These are phyloP conservation scores for Petrocephalus microphthalmus DNA, from an alignment of 2,113 vertebrate genomes.

Conservation along the genomic window DNA sequence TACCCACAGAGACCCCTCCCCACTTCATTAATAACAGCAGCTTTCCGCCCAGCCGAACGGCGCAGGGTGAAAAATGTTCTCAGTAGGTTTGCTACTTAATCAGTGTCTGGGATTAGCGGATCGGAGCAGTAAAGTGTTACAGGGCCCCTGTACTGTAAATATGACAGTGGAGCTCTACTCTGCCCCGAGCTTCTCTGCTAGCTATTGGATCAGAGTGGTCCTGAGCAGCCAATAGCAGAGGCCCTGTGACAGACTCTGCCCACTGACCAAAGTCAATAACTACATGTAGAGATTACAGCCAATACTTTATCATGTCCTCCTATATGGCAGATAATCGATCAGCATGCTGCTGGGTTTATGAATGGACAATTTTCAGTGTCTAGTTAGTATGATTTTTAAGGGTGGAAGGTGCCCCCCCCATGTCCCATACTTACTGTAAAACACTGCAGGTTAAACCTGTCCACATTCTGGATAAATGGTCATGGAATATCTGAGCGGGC, in stretches of 20 bases:
- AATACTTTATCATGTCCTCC: not conserved
- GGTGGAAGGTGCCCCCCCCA: not conserved
- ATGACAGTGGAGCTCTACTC: not conserved
- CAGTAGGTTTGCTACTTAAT: slow-evolving; percentile 22
- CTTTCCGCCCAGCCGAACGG: not conserved
- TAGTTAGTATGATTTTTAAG: not conserved
- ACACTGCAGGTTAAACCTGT: not conserved
- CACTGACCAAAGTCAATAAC: not conserved
- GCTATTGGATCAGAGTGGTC: not conserved
- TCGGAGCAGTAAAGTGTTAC: slow-evolving; percentile 9
- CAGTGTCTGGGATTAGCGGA: slow-evolving; percentile 29
- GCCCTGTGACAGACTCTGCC: not conserved
- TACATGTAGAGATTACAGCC: not conserved
- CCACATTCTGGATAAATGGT: not conserved
- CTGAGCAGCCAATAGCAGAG: not conserved
- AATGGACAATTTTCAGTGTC: not conserved
- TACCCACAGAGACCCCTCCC: not conserved
- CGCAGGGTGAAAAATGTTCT: slow-evolving; percentile 13
- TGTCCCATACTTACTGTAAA: not conserved
- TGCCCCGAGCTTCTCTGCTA: not conserved
- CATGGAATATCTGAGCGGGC: not conserved
- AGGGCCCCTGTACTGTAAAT: not conserved
- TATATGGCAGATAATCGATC: not conserved
- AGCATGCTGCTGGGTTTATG: not conserved
- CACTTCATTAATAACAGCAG: not conserved